A percentile compares a stretch with the other conserved stretches of the same genome.
Conservation (phyloP, 2,888 invertebrate species). For the Sinohyriopsis cumingii region DNA sequence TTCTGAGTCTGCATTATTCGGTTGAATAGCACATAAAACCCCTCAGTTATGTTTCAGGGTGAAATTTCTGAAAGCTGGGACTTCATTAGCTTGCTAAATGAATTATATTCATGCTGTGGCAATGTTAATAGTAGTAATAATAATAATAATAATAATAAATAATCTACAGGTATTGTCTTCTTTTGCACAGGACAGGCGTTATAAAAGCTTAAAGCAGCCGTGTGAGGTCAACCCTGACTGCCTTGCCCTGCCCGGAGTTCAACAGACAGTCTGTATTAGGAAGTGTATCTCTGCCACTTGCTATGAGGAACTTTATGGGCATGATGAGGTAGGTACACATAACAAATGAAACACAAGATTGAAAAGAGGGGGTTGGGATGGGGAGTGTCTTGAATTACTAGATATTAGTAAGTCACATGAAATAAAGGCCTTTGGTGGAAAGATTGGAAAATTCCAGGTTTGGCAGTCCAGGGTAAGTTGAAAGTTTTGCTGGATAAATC, state of each 20-base stretch:
- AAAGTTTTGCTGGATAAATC: too few species aligned
- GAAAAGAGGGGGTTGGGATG: background rate
- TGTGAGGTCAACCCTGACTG: conserved; percentile 64
- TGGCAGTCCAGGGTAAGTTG: too few species aligned
- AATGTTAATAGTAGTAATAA: background rate
- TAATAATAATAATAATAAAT: background rate
- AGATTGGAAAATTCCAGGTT: too few species aligned
- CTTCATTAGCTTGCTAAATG: too few species aligned
- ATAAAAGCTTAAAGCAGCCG: conserved; percentile 52
- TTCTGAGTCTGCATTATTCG: too few species aligned
- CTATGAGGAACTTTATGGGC: conserved; percentile 60
- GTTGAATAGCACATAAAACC: too few species aligned
- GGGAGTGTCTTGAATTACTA: too few species aligned
- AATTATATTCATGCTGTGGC: too few species aligned
- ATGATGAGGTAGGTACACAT: conserved; percentile 52
- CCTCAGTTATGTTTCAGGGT: too few species aligned
- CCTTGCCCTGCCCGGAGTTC: conserved; percentile 49
- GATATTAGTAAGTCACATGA: too few species aligned
- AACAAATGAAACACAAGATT: background rate
- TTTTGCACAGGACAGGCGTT: conserved; percentile 57
- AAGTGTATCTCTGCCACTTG: conserved; percentile 62
- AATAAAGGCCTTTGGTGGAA: too few species aligned
- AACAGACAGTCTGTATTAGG: conserved; percentile 61
- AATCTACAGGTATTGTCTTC: conserved; percentile 3
- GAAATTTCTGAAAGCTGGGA: too few species aligned